Base-by-base conservation (phyloP, 2,797 vertebrate species). In the Poecilia wingei region DNA sequence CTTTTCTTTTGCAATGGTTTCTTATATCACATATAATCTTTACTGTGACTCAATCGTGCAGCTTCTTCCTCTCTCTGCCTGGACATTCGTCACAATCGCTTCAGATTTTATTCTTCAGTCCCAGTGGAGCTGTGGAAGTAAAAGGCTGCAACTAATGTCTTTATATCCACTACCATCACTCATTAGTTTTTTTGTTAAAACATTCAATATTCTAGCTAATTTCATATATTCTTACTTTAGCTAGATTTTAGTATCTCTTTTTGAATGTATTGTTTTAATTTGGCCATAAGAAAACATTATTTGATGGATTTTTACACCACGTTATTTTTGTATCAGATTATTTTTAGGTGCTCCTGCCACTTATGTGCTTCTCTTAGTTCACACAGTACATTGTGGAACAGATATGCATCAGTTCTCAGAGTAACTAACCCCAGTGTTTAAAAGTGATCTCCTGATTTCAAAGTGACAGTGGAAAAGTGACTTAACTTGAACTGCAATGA, bases 1-100 rank as follows among this genome's bases (percentile, higher is more conserved):
- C 6, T 53, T 41, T 68, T 66, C 18, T 73, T 36, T 68, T 59
- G 74, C 77, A 81, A 33, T 39, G 85, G 81, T 81, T 45, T 4
- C n/a, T 72, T 71, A 83, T 72, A 49, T 79, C 68, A 59, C 59
- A 22, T 64, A 43, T 73, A 77, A 86, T 82, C 68, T 59, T 6
- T 59, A 28, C 14, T 8, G 61, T 41, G 51, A 61, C 45, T 47
- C 51, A 6, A 22, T 28, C 31, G 5, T 43, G 25, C 72, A 25
- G 3, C 46, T 36, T 31, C n/a, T 59, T 20, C 13, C 55, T 14
- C n/a, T 13, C 13, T 61, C 7, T 28, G 25, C 53, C n/a, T 33
- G 39, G n/a, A 33, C 55, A 64, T 53, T 33, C 14, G 33, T 41
- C 45, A 39, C 18, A 66, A 47, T 18, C 39, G 3, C 61, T 53